Evolutionary conservation across 2,113 vertebrate genomes (phyloP), one percentile per base, ranked within the genome.

Genomic region (Sphyrna mokarran): DNA sequence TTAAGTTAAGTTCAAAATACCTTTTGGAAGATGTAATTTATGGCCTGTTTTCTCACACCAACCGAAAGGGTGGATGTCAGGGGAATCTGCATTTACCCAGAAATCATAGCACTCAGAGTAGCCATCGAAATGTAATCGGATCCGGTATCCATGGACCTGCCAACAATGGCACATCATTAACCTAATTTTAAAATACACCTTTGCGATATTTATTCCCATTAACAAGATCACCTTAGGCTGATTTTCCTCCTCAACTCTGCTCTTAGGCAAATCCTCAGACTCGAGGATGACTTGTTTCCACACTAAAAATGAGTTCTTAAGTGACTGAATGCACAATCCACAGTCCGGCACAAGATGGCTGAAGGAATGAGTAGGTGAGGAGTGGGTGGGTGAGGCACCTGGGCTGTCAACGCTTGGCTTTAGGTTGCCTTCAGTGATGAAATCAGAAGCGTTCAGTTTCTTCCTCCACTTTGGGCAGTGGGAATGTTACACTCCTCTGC

Each of bases 11-110:
- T 76, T 76, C 9, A 76, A 76, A 1, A 68, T 97, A 99, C 98
- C 98, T 98, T 99, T 99, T 37, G 98, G 98, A 96, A 98, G 97
- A 80, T 98, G 97, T 95, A 99, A 97, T 94, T 98, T 98, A 96
- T 98, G 98, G 96, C 97, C 97, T 29, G 98, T 98, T 97, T 98
- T 99, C 96, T 99, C 98, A 97, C 98, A 99, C 98, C 98, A 99
- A 96, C 98, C 98, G 0, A 98, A 97, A 18, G 98, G 98, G 96
- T 98, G 98, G 96, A 99, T 96, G 94, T 99, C 98, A 97, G 98
- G 97, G 13, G 98, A 98, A 96, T 99, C 98, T 0, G 98, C 98
- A 58, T 99, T 99, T 94, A 98, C 98, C 98, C 98, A 99, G 96
- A 99, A 99, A 97, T 99, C 98, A 1, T 99, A 98, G 97, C 98